Percentiles rank a stretch among this genome's conserved stretches.
phyloP scores from a whole-genome alignment of 1,140 invertebrate species.

The Prorops nasuta region DNA sequence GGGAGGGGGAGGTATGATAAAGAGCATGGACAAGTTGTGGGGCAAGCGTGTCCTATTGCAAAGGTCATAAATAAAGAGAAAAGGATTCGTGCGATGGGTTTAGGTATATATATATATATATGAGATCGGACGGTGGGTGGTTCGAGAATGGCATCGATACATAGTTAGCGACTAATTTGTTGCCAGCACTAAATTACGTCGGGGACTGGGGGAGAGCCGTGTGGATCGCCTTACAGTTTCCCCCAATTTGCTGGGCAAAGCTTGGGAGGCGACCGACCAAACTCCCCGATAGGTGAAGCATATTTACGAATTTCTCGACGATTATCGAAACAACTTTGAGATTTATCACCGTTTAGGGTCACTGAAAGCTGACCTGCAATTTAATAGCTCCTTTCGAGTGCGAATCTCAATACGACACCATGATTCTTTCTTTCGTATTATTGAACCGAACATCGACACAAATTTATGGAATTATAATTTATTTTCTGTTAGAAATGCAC shows the following conservation, averaged over 20 bases:
- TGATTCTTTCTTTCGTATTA: too few relatives aligned
- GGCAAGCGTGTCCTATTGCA: constrained; percentile 19
- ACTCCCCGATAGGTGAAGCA: constrained; percentile 5
- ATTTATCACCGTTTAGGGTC: constrained; percentile 24
- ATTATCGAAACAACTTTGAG: constrained; percentile 14
- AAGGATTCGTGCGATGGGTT: constrained; percentile 20
- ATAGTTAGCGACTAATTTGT: constrained; percentile 17
- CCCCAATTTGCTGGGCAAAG: not conserved
- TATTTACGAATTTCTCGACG: constrained; percentile 22
- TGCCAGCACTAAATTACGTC: constrained; percentile 10
- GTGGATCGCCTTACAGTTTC: constrained; percentile 20
- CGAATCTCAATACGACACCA: too few relatives aligned
- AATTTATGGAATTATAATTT: too few relatives aligned
- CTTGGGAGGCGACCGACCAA: constrained; percentile 3
- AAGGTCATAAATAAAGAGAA: constrained; percentile 22
- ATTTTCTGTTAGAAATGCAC: too few relatives aligned
- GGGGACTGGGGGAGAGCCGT: not conserved
- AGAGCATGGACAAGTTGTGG: too few relatives aligned
- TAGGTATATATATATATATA: too few relatives aligned
- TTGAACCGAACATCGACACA: too few relatives aligned
- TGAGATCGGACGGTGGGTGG: too few relatives aligned
- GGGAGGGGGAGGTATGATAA: too few relatives aligned
- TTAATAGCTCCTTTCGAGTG: too few relatives aligned
- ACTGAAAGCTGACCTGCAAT: constrained; percentile 12
- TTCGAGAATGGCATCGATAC: not conserved